Base-by-base conservation (phyloP, 1,140 invertebrate species). In the Listronotus oregonensis region DNA sequence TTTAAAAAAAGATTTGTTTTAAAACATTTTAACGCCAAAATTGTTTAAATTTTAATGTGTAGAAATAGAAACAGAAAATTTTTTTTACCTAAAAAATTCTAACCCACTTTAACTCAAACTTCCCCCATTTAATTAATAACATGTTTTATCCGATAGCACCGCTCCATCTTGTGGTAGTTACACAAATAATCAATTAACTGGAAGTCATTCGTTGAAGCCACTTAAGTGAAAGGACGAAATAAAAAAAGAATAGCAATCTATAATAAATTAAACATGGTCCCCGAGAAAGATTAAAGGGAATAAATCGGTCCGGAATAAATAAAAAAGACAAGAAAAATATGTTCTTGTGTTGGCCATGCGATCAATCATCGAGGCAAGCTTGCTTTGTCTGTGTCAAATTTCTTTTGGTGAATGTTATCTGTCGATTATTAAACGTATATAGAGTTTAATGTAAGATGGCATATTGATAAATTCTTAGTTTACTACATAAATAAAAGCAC, bases 161-260 rank as follows among this genome's bases (percentile, higher is more conserved):
- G 46, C 56, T 47, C 56, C 27, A 58, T 58, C 56, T 37, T 47
- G 27, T 14, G 8, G 21, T 18, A 37, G 42, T 58, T 58, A 58
- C 56, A 58, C 56, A 58, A 18, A 58, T 58, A 58, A 58, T 47
- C 56, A 58, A 58, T 58, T 58, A 58, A 57, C 54, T 44, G 17
- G 44, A 17, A 47, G 42, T 58, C 56, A 58, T 58, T 31, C 32
- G 47, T 58, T 42, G 56, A 43, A 14, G 21, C 17, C 56, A 46
- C 56, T 47, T 47, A 58, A 58, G 27, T 27, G 31, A 58, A 56
- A 58, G 11, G 56, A 58, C 42, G 14, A 49, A 49, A 49, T 49
- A 21, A 49, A 21, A 49, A 49, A 27, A 49, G 46, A 49, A 49
- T 27, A 49, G 18, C 18, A 49, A 49, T 49, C 18, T 49, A 49